Percentiles rank a stretch among this genome's conserved stretches.
phyloP scores from a whole-genome alignment of 1,140 invertebrate species.

The Papilio xuthus region DNA sequence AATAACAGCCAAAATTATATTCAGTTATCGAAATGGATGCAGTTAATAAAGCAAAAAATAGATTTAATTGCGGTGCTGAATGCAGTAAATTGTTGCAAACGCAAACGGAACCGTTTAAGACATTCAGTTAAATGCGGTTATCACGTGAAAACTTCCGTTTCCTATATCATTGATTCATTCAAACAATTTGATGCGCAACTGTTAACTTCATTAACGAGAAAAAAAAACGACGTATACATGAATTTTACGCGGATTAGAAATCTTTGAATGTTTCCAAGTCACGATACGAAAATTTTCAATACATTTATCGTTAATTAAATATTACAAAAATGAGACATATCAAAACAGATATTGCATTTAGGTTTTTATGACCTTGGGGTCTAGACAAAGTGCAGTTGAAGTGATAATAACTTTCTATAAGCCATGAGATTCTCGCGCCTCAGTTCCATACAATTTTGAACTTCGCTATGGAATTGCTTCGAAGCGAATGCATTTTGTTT shows the following conservation, averaged over 20 bases:
- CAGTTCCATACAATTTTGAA: too few relatives aligned
- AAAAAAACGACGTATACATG: neutral
- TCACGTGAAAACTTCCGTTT: conserved; percentile 29
- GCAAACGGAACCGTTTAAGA: conserved; percentile 23
- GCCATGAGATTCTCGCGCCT: too few relatives aligned
- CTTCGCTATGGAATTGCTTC: too few relatives aligned
- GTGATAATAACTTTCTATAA: too few relatives aligned
- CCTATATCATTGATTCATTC: conserved; percentile 20
- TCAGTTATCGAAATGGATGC: neutral
- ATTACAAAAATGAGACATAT: neutral
- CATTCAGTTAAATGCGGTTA: conserved; percentile 23
- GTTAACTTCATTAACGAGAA: conserved; percentile 30
- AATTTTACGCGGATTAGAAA: conserved; percentile 31
- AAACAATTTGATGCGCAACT: conserved; percentile 13
- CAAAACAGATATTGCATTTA: too few relatives aligned
- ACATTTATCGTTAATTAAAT: neutral
- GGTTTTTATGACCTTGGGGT: too few relatives aligned
- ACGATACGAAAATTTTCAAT: neutral
- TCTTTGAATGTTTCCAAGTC: conserved; percentile 22
- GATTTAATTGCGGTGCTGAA: neutral
- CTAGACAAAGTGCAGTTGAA: too few relatives aligned
- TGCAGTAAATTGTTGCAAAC: conserved; percentile 21
- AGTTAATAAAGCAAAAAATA: conserved; percentile 5
- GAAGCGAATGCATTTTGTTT: too few relatives aligned
- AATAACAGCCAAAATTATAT: neutral